Base-by-base conservation (phyloP, 2,113 vertebrate species). In the Chloropsis cyanopogon region DNA sequence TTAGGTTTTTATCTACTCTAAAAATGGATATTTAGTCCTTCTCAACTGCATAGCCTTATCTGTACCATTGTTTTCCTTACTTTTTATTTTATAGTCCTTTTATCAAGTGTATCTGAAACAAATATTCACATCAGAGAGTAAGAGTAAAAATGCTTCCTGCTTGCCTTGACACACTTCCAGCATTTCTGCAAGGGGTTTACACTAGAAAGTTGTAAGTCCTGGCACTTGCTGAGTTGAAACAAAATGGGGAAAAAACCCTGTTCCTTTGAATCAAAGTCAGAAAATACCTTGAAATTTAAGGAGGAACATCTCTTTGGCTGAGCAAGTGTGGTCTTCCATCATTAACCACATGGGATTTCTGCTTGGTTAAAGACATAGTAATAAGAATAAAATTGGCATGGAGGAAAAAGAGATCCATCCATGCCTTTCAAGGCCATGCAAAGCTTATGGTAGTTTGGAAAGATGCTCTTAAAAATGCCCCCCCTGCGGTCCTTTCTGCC, bases 201-300 rank as follows among this genome's bases (percentile, higher is more conserved):
- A 68, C 57, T 56, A 88, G 81, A 39, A 95, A 90, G 50, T 91
- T 87, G 12, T 57, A 70, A 86, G 63, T 90, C 53, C 39, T 90
- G 92, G 68, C 56, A 83, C 80, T 93, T 93, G 49, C 61, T 10
- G 21, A 78, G n/a, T 96, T 90, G 71, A 94, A 92, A 73, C 4
- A 71, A 89, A 93, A 90, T 47, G 26, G 46, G 46, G 31, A 24
- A 75, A 20, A 26, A 89, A 89, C 64, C 26, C 52, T 75, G 53
- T 60, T 75, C 25, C 37, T 46, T 54, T 85, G 78, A 94, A 80
- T 93, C 28, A 87, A 76, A 95, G 88, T 94, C 84, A 90, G 85
- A 49, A 81, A 75, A 69, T 73, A 39, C 31, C 39, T 80, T 86
- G 31, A 79, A 79, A 84, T 90, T 79, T 88, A 93, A 90, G 73